These are phyloP conservation scores for Cataglyphis albicans DNA, from an alignment of 2,888 invertebrate genomes.

Conservation along the genomic window DNA sequence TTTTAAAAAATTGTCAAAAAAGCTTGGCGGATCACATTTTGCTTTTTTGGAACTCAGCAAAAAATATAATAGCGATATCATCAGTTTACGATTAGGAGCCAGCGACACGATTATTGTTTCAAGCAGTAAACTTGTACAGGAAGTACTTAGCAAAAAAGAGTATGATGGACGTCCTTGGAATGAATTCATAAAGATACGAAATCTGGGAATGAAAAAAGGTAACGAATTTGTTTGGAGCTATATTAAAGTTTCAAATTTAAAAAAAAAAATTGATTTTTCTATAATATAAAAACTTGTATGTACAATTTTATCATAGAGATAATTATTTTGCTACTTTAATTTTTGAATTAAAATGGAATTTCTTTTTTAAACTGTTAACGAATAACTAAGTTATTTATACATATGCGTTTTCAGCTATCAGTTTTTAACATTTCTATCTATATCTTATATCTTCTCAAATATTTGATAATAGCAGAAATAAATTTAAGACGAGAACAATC, in stretches of 20 bases:
- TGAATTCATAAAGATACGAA: constrained; percentile 89
- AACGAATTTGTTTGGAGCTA: background rate
- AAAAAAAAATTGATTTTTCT: background rate
- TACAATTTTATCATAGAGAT: background rate
- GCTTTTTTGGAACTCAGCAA: constrained; percentile 79
- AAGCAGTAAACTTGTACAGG: constrained; percentile 87
- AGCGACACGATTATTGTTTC: constrained; percentile 85
- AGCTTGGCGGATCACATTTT: constrained; percentile 78
- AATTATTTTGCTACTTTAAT: background rate
- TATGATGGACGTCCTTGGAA: constrained; percentile 90
- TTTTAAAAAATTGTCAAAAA: constrained; percentile 69
- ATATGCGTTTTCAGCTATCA: no score
- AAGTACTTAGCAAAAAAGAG: constrained; percentile 88
- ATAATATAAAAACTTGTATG: background rate
- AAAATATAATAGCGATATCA: constrained; percentile 77
- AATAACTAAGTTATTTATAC: background rate
- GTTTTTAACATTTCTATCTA: background rate
- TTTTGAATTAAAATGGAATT: background rate
- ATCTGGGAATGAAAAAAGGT: constrained; percentile 89
- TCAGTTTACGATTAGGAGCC: constrained; percentile 76
- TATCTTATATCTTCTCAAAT: background rate
- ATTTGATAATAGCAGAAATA: background rate
- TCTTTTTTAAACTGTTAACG: background rate
- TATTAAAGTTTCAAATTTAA: background rate
- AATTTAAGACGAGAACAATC: no score